Conservation (phyloP, 1,140 invertebrate genomes). For the Tyrophagus putrescentiae region DNA sequence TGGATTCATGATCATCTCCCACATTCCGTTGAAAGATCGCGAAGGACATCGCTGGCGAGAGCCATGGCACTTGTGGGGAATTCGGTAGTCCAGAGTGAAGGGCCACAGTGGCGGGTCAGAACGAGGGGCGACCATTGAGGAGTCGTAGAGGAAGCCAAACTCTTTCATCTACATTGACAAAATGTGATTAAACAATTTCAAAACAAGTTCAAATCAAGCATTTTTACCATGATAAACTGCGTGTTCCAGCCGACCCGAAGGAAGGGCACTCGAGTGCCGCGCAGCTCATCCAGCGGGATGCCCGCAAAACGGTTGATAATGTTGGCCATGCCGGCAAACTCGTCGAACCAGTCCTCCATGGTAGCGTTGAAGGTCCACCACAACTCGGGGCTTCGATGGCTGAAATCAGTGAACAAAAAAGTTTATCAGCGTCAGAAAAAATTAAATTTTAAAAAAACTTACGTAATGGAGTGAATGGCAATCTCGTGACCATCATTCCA, state of each 20-base stretch:
- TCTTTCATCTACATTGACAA: conserved; percentile 52
- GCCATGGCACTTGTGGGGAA: conserved; percentile 85
- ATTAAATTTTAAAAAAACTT: conserved; percentile 19
- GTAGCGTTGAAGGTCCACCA: conserved; percentile 57
- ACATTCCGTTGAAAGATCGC: conserved; percentile 64
- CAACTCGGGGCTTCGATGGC: conserved; percentile 43
- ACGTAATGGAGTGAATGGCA: conserved; percentile 75
- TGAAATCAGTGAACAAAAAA: conserved; percentile 24
- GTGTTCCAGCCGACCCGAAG: conserved; percentile 79
- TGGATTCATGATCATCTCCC: conserved; percentile 93
- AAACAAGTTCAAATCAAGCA: background rate
- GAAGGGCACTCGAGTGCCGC: conserved; percentile 63
- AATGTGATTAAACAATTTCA: conserved; percentile 3
- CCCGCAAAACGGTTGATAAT: conserved; percentile 77
- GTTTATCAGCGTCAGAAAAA: background rate
- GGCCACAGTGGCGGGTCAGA: conserved; percentile 76
- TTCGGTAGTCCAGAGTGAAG: conserved; percentile 83
- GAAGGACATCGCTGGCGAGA: conserved; percentile 45
- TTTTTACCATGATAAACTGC: conserved; percentile 64
- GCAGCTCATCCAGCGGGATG: conserved; percentile 51
- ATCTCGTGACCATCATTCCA: conserved; percentile 86
- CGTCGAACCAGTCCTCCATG: conserved; percentile 81
- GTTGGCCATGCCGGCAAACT: conserved; percentile 76
- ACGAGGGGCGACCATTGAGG: conserved; percentile 78
- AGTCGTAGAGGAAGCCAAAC: conserved; percentile 84